These are phyloP conservation scores for Colletes gigas DNA, from an alignment of 1,140 invertebrate genomes.

Conservation along the genomic window DNA sequence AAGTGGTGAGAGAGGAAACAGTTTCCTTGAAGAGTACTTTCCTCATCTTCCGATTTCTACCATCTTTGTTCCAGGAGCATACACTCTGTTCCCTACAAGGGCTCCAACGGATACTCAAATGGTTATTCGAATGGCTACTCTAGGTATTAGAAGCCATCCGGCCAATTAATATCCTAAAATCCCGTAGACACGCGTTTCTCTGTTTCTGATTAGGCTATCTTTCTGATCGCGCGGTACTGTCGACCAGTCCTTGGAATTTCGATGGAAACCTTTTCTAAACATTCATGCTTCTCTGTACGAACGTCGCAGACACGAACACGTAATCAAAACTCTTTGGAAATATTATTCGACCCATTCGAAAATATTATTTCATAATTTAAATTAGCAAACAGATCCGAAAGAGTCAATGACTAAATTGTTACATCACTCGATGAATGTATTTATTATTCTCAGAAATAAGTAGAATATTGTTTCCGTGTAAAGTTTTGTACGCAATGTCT, in stretches of 20 bases:
- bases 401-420: too few relatives aligned
- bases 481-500: neutral
- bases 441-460: too few relatives aligned
- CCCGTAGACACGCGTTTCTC: slow-evolving; percentile 62
- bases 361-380: too few relatives aligned
- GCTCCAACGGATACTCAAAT: slow-evolving; percentile 81
- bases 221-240: slow-evolving; percentile 14
- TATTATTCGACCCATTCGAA: too few relatives aligned
- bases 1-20: slow-evolving; percentile 37
- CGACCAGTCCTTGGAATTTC: slow-evolving; percentile 34
- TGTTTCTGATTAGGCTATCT: slow-evolving; percentile 47
- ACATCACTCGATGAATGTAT: too few relatives aligned
- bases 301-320: too few relatives aligned
- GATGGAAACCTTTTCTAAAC: neutral
- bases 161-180: slow-evolving; percentile 63
- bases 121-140: slow-evolving; percentile 81
- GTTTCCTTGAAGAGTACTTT: slow-evolving; percentile 54
- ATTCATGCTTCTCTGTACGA: neutral
- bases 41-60: slow-evolving; percentile 79
- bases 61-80: slow-evolving; percentile 82
- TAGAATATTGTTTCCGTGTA: too few relatives aligned
- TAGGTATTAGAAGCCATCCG: slow-evolving; percentile 81
- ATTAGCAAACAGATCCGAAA: too few relatives aligned
- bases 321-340: too few relatives aligned
- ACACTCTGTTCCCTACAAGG: slow-evolving; percentile 81